Conservation (phyloP, 2,797 vertebrate genomes). For the Scarus forsteni region DNA sequence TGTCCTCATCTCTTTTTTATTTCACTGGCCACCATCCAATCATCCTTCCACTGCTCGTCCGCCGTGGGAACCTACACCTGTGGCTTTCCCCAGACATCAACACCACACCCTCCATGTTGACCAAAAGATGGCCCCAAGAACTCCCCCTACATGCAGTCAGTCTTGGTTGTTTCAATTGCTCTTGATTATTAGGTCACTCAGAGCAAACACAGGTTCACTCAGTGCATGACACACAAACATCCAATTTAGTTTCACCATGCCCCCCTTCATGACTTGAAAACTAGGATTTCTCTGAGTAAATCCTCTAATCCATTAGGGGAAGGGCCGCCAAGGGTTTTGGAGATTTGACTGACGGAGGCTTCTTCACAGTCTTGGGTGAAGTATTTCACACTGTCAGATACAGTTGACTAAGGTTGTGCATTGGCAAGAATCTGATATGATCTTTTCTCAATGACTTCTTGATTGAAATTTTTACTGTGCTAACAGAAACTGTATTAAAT, state of each 20-base stretch:
- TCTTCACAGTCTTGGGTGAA: slow-evolving; percentile 41
- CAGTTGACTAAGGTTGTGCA: not conserved
- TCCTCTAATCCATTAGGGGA: slow-evolving; percentile 73
- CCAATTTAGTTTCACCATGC: slow-evolving; percentile 14
- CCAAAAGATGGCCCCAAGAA: not conserved
- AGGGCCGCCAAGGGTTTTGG: slow-evolving; percentile 51
- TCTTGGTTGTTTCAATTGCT: not conserved
- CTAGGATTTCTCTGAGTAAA: slow-evolving; percentile 75
- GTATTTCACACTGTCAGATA: slow-evolving; percentile 21
- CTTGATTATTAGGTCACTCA: slow-evolving; percentile 7
- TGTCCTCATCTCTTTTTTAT: slow-evolving; percentile 37
- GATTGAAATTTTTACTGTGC: too few species aligned
- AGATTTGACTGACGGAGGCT: slow-evolving; percentile 59
- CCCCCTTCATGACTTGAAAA: slow-evolving; percentile 67
- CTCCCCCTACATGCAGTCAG: slow-evolving; percentile 4
- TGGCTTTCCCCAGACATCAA: slow-evolving; percentile 70
- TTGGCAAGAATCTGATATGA: too few species aligned
- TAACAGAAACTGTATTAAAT: too few species aligned
- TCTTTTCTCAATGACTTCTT: too few species aligned
- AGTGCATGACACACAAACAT: slow-evolving; percentile 35
- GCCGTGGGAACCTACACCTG: slow-evolving; percentile 86
- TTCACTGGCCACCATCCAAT: slow-evolving; percentile 65
- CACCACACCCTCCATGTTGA: slow-evolving; percentile 9
- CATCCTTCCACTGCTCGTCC: slow-evolving; percentile 44
- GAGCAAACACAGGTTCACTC: slow-evolving; percentile 14